Evolutionary conservation across 2,888 invertebrate genomes (phyloP).

Genomic region (Cylindroiulus punctatus): DNA sequence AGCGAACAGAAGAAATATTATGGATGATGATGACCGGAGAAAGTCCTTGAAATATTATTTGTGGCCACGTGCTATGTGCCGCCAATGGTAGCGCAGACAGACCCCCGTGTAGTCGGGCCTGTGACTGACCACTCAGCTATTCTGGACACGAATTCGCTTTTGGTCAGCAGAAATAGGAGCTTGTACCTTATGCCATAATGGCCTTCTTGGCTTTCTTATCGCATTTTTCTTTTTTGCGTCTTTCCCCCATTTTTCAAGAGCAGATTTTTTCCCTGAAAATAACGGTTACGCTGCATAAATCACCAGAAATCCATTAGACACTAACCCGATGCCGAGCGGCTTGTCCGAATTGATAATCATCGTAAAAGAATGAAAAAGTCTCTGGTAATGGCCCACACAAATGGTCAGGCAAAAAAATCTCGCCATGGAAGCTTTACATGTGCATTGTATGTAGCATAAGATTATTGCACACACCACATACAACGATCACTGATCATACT

Average conservation of each 20-base stretch:
- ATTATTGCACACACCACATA: no score
- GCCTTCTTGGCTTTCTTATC: not conserved
- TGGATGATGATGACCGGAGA: not conserved
- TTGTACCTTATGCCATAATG: not conserved
- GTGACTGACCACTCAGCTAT: not conserved
- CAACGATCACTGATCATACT: no score
- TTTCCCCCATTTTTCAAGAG: not conserved
- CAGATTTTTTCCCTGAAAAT: not conserved
- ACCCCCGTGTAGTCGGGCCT: not conserved
- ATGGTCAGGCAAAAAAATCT: not conserved
- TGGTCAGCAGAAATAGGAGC: slow-evolving; percentile 22
- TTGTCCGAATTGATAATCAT: slow-evolving; percentile 15
- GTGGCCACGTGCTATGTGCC: not conserved
- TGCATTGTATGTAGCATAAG: no score
- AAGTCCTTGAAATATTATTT: not conserved
- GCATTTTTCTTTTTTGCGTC: not conserved
- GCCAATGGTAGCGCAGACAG: not conserved
- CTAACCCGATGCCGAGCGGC: not conserved
- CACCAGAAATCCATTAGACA: slow-evolving; percentile 18
- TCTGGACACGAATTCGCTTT: not conserved
- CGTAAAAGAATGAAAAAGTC: not conserved
- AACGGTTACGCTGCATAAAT: slow-evolving; percentile 18
- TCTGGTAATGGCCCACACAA: not conserved
- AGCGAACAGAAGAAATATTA: not conserved
- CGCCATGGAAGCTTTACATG: no score